Conservation (phyloP, 2,888 invertebrate genomes). For the Stramonita haemastoma region DNA sequence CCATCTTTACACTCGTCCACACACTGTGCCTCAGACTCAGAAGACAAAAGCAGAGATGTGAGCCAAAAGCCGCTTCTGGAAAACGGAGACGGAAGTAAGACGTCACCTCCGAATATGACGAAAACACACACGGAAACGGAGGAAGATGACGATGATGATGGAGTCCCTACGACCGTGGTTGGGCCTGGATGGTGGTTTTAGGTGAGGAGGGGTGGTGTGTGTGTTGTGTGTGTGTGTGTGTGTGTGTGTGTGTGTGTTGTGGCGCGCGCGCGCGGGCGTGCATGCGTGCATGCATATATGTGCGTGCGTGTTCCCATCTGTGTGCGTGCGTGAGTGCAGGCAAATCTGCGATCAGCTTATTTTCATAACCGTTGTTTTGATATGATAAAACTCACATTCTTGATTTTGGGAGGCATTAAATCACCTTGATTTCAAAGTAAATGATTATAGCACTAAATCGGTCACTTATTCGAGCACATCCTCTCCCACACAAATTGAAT, state of each 20-base stretch:
- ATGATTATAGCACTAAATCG: no score
- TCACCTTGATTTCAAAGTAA: no score
- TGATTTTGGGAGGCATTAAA: no score
- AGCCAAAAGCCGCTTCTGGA: background rate
- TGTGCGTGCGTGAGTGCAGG: background rate
- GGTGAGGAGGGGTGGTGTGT: constrained; percentile 8
- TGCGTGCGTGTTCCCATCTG: background rate
- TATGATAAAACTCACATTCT: no score
- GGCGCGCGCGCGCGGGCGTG: background rate
- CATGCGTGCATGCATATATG: background rate
- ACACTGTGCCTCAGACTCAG: background rate
- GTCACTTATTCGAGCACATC: no score
- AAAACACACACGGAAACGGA: background rate
- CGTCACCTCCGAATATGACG: background rate
- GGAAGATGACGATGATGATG: constrained; percentile 20
- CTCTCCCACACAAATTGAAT: no score
- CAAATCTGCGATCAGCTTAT: no score
- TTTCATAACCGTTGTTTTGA: no score
- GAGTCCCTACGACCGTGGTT: constrained; percentile 40
- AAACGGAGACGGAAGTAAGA: background rate
- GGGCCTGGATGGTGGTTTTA: constrained; percentile 41
- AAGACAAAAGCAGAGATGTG: background rate
- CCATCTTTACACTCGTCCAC: background rate
- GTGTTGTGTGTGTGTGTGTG: background rate
- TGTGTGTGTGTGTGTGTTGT: constrained; percentile 4